Evolutionary conservation across 2,888 invertebrate genomes (phyloP).

Genomic region (Plagodis pulveraria): DNA sequence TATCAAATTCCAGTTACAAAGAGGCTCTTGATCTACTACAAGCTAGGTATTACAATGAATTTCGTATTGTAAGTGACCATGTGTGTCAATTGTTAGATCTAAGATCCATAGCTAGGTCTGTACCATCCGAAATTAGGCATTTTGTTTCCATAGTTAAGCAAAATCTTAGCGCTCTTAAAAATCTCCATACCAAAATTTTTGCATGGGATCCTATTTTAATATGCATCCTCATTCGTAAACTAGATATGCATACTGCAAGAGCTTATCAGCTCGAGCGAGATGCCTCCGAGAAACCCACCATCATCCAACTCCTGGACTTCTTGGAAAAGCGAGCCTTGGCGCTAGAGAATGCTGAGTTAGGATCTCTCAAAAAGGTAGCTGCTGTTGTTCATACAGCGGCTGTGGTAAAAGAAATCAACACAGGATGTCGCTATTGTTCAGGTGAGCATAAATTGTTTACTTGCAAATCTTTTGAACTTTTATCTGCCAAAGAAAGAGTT

Average conservation of each 20-base stretch:
- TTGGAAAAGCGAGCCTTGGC: conserved; percentile 2
- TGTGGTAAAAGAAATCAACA: not conserved
- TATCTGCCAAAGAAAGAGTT: conserved; percentile 1
- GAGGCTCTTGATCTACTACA: conserved; percentile 2
- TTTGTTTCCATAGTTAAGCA: conserved; percentile 5
- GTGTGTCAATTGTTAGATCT: not conserved
- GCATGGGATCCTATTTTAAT: conserved; percentile 2
- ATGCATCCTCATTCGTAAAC: conserved; percentile 2
- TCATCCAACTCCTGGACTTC: conserved; percentile 6
- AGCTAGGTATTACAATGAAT: conserved; percentile 1
- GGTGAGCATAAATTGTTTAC: conserved; percentile 5
- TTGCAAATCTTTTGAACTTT: conserved; percentile 1
- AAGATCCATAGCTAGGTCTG: conserved; percentile 2
- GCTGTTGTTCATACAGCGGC: not conserved
- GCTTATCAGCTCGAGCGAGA: too few relatives aligned
- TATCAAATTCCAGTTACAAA: not conserved
- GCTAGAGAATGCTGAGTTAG: not conserved
- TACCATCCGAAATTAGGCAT: not conserved
- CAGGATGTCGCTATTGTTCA: not conserved
- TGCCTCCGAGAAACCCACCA: too few relatives aligned
- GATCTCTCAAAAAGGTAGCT: not conserved
- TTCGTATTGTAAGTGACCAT: conserved; percentile 4
- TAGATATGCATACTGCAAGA: conserved; percentile 11
- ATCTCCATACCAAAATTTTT: not conserved
- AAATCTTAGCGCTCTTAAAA: conserved; percentile 1